Conservation (phyloP, 2,888 invertebrate genomes). For the Pollenia griseotomentosa region DNA sequence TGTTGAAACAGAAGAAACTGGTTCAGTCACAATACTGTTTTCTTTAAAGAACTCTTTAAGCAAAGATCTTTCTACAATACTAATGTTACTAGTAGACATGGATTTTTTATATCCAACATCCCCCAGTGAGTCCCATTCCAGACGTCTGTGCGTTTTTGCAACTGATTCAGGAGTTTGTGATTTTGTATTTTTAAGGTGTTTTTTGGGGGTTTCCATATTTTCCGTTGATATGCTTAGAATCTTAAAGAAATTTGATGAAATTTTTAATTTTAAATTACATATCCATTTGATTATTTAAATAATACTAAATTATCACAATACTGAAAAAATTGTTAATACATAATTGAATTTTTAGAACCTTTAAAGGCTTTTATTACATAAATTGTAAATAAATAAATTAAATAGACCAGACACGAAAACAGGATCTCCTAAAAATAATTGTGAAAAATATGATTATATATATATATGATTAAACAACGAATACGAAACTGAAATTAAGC, state of each 20-base stretch:
- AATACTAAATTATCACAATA: no score
- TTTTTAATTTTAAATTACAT: not conserved
- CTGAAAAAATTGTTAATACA: no score
- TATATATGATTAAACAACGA: no score
- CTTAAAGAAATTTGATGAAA: not conserved
- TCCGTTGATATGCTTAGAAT: constrained; percentile 53
- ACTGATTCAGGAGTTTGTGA: constrained; percentile 90
- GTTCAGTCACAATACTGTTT: constrained; percentile 47
- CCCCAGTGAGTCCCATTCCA: constrained; percentile 95
- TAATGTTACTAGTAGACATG: constrained; percentile 85
- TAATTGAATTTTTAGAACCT: no score
- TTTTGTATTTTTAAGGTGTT: constrained; percentile 28
- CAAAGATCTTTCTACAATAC: constrained; percentile 81
- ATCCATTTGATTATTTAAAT: not conserved
- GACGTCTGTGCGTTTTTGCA: constrained; percentile 88
- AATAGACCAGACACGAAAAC: no score
- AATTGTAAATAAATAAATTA: no score
- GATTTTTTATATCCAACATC: constrained; percentile 92
- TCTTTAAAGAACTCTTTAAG: constrained; percentile 79
- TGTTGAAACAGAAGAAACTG: not conserved
- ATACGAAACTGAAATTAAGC: no score
- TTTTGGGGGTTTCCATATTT: constrained; percentile 54
- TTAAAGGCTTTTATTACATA: no score
- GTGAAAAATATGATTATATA: no score
- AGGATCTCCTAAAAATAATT: no score